A percentile compares a stretch with the other conserved stretches of the same genome.
Evolutionary conservation across 2,797 vertebrate genomes (phyloP).

Genomic region (Tokudaia muenninki): DNA sequence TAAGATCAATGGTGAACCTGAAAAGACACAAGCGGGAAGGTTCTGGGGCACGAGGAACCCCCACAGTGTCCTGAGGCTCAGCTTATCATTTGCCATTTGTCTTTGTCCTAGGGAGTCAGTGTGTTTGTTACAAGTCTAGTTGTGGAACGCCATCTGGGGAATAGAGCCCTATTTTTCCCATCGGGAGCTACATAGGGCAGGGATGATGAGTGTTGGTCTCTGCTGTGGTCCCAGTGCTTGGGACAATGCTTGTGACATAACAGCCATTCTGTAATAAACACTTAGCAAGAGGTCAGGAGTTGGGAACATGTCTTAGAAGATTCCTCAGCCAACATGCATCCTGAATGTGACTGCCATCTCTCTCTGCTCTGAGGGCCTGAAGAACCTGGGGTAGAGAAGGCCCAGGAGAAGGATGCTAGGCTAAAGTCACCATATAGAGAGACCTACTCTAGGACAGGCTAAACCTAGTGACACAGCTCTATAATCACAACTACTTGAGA

Average conservation of each 20-base stretch:
- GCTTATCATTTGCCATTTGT: neutral
- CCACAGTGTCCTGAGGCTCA: neutral
- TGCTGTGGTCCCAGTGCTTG: neutral
- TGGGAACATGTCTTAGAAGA: neutral
- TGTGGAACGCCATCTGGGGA: neutral
- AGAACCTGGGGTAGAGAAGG: neutral
- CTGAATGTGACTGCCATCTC: neutral
- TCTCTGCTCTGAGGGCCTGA: neutral
- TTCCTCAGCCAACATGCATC: too few relatives aligned
- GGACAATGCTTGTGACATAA: neutral
- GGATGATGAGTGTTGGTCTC: neutral
- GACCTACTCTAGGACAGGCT: slow-evolving; percentile 76
- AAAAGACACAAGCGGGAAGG: neutral
- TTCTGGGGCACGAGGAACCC: neutral
- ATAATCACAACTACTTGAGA: neutral
- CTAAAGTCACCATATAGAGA: neutral
- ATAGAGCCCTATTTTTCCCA: neutral
- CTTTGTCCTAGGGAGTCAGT: neutral
- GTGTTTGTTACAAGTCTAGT: neutral
- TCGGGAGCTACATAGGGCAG: neutral
- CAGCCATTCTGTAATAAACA: neutral
- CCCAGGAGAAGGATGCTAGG: neutral
- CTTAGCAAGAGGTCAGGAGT: neutral
- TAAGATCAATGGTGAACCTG: neutral
- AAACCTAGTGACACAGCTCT: neutral